These are phyloP conservation scores for Torymus auratus DNA, from an alignment of 2,888 invertebrate genomes.

Conservation along the genomic window DNA sequence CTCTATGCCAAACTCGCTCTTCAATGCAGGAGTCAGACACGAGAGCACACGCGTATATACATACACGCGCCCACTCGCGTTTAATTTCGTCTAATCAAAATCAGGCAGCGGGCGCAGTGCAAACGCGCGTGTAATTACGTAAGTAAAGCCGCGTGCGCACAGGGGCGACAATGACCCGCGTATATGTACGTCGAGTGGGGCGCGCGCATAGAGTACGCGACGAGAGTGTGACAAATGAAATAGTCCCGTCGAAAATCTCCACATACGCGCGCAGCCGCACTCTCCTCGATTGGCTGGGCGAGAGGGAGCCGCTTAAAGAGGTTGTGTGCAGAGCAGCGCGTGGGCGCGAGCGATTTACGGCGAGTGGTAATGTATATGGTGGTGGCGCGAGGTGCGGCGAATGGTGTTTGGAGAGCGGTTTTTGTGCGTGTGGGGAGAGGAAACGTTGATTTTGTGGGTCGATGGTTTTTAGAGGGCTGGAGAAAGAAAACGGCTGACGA, in stretches of 20 bases:
- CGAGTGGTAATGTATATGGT: neutral
- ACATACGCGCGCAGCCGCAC: constrained; percentile 25
- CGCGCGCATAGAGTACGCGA: too few relatives aligned
- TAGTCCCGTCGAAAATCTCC: constrained; percentile 40
- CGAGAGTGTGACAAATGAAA: constrained; percentile 46
- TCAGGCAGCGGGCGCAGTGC: neutral
- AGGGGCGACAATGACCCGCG: neutral
- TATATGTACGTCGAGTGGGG: neutral
- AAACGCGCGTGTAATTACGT: constrained; percentile 35
- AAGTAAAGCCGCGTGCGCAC: constrained; percentile 27
- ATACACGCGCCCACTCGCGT: neutral
- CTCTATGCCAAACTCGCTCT: too few relatives aligned
- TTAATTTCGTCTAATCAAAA: constrained; percentile 40
- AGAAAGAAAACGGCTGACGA: too few relatives aligned
- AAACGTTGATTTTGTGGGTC: too few relatives aligned
- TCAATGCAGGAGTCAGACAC: too few relatives aligned
- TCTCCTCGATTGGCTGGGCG: constrained; percentile 42
- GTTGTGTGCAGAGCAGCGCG: neutral
- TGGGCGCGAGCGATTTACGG: constrained; percentile 2
- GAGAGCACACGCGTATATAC: neutral
- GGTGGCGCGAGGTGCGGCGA: neutral
- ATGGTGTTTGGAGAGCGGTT: neutral
- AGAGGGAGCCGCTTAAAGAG: constrained; percentile 6
- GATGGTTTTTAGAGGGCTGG: too few relatives aligned
- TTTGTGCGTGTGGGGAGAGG: too few relatives aligned